Conservation (phyloP, 2,797 vertebrate genomes). For the Microctenopoma steveboyesi region DNA sequence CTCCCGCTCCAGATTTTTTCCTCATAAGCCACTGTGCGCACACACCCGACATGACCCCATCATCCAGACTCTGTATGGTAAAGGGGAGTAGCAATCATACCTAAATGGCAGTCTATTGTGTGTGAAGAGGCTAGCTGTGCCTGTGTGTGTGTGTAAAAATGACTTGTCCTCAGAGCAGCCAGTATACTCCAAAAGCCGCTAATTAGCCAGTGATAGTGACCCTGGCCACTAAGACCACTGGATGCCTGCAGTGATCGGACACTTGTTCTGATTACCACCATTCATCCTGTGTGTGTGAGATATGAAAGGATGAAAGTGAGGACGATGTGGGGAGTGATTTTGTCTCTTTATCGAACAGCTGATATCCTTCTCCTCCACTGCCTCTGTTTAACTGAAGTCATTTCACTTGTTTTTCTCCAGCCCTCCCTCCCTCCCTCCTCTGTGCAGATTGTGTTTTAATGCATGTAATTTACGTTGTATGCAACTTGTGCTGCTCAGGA, state of each 20-base stretch:
- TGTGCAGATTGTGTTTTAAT: slow-evolving; percentile 57
- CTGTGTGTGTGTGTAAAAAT: slow-evolving; percentile 51
- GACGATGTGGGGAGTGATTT: slow-evolving; percentile 68
- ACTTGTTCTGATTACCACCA: slow-evolving; percentile 79
- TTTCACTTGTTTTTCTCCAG: slow-evolving; percentile 6
- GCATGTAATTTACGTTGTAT: slow-evolving; percentile 40
- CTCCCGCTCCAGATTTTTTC: slow-evolving; percentile 16
- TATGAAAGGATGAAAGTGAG: slow-evolving; percentile 49
- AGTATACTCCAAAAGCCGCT: slow-evolving; percentile 71
- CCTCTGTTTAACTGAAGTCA: slow-evolving; percentile 69
- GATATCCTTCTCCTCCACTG: slow-evolving; percentile 61
- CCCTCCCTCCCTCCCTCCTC: background rate
- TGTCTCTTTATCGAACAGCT: slow-evolving; percentile 74
- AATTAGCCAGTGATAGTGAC: slow-evolving; percentile 85
- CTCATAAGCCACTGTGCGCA: slow-evolving; percentile 9
- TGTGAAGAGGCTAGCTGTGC: slow-evolving; percentile 39
- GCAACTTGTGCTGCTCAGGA: slow-evolving; percentile 27
- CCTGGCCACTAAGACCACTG: slow-evolving; percentile 71
- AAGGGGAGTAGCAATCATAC: slow-evolving; percentile 77
- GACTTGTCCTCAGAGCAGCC: slow-evolving; percentile 72
- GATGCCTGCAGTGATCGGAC: slow-evolving; percentile 72
- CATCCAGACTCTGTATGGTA: slow-evolving; percentile 55
- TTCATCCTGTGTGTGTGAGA: slow-evolving; percentile 65
- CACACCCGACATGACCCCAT: slow-evolving; percentile 56
- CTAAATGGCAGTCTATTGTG: slow-evolving; percentile 74